Conservation (phyloP, 2,888 invertebrate species). For the Cartodere bifasciata region DNA sequence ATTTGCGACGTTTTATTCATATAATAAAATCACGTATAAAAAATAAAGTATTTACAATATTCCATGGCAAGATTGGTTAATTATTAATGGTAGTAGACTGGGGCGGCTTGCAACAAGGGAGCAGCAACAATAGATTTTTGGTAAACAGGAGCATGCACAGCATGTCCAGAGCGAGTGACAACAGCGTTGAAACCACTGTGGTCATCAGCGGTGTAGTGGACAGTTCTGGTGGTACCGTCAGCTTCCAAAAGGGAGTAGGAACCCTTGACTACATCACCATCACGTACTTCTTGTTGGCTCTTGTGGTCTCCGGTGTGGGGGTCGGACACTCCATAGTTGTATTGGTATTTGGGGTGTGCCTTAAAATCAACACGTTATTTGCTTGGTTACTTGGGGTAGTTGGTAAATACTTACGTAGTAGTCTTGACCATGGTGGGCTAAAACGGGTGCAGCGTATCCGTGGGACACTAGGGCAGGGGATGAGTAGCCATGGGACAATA, state of each 20-base stretch:
- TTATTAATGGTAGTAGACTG: too few relatives aligned
- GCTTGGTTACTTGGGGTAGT: too few relatives aligned
- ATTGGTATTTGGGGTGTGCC: constrained; percentile 46
- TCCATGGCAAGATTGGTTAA: too few relatives aligned
- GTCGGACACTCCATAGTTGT: constrained; percentile 43
- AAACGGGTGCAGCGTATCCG: constrained; percentile 1
- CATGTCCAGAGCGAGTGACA: constrained; percentile 36
- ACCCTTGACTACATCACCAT: constrained; percentile 42
- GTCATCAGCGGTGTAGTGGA: constrained; percentile 43
- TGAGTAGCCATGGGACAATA: constrained; percentile 1
- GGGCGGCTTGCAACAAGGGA: not conserved
- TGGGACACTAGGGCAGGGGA: constrained; percentile 2
- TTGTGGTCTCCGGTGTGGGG: constrained; percentile 43
- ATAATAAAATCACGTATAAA: too few relatives aligned
- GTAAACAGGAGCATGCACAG: constrained; percentile 34
- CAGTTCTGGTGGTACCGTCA: constrained; percentile 41
- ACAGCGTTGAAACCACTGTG: constrained; percentile 38
- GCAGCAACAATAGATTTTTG: not conserved
- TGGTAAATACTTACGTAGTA: too few relatives aligned
- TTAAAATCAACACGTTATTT: too few relatives aligned
- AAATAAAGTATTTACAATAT: too few relatives aligned
- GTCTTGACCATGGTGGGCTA: not conserved
- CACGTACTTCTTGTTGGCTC: constrained; percentile 39
- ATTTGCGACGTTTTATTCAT: too few relatives aligned
- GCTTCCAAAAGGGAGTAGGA: constrained; percentile 39